These are phyloP conservation scores for Periophthalmodon schlosseri DNA, from an alignment of 2,113 vertebrate species.

Conservation along the genomic window DNA sequence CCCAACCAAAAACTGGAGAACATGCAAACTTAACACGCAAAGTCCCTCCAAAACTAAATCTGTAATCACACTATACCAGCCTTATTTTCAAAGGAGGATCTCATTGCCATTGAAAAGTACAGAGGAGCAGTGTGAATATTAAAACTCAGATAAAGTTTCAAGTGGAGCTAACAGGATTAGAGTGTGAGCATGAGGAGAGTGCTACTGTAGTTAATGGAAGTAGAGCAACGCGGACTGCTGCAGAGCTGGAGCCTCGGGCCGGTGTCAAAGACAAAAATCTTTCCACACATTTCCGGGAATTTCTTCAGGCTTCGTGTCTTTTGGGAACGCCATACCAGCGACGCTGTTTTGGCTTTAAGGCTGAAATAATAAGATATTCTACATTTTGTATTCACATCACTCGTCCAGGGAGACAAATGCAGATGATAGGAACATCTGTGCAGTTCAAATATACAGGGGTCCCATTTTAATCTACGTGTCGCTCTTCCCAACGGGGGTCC, in stretches of 20 bases:
- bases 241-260: slow-evolving; percentile 3
- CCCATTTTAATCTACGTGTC: neutral
- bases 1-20: no score
- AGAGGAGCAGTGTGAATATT: slow-evolving; percentile 10
- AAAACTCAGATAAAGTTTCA: slow-evolving; percentile 36
- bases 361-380: neutral
- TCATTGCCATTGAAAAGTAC: slow-evolving; percentile 4
- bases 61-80: neutral
- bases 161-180: slow-evolving; percentile 50
- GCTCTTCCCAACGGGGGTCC: neutral
- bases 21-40: neutral
- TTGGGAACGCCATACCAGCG: slow-evolving; percentile 15
- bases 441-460: neutral
- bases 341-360: slow-evolving; percentile 11
- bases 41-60: neutral
- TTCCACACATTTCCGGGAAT: slow-evolving; percentile 10
- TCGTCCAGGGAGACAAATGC: neutral
- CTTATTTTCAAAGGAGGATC: neutral
- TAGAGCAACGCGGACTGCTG: slow-evolving; percentile 14
- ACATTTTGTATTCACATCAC: slow-evolving; percentile 2
- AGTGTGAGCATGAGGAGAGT: slow-evolving; percentile 24
- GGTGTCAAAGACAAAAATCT: neutral
- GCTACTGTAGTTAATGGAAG: slow-evolving; percentile 29
- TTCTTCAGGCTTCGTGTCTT: slow-evolving; percentile 32
- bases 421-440: slow-evolving; percentile 40